phyloP scores from a whole-genome alignment of 53 echinoderm and acorn worm genomes.

The Echinometra lucunter region DNA sequence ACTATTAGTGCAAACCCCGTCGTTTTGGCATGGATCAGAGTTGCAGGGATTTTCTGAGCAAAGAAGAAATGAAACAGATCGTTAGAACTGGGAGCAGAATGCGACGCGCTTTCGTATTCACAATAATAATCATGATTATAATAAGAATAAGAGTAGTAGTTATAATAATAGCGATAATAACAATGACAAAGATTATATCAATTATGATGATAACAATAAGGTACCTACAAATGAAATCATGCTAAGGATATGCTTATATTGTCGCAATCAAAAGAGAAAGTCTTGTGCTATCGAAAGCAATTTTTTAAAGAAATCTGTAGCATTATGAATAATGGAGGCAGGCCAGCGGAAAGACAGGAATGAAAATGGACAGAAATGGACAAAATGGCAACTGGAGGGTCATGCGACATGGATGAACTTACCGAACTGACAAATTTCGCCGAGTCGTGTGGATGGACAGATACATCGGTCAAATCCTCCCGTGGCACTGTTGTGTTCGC shows the following conservation, averaged over 20 bases:
- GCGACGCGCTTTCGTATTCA: too few relatives aligned
- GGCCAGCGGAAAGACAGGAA: too few relatives aligned
- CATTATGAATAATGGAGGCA: too few relatives aligned
- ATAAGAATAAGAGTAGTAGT: background rate
- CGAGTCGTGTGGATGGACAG: constrained; percentile 8
- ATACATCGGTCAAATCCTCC: background rate
- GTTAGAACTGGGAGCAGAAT: too few relatives aligned
- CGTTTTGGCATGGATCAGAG: constrained; percentile 25
- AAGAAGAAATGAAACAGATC: background rate
- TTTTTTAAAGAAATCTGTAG: too few relatives aligned
- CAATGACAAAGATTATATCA: background rate
- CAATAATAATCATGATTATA: too few relatives aligned
- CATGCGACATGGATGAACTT: background rate
- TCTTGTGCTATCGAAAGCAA: too few relatives aligned
- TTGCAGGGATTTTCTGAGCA: constrained; percentile 31
- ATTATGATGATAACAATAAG: background rate
- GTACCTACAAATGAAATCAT: background rate
- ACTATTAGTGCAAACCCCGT: background rate
- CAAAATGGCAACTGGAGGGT: too few relatives aligned
- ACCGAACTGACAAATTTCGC: constrained; percentile 28
- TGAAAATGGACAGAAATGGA: too few relatives aligned
- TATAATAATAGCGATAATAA: background rate
- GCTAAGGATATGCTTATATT: background rate
- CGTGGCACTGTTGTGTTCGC: background rate
- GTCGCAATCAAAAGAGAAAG: too few relatives aligned